Evolutionary conservation across 1,140 invertebrate species (phyloP).

Genomic region (Atta texana): DNA sequence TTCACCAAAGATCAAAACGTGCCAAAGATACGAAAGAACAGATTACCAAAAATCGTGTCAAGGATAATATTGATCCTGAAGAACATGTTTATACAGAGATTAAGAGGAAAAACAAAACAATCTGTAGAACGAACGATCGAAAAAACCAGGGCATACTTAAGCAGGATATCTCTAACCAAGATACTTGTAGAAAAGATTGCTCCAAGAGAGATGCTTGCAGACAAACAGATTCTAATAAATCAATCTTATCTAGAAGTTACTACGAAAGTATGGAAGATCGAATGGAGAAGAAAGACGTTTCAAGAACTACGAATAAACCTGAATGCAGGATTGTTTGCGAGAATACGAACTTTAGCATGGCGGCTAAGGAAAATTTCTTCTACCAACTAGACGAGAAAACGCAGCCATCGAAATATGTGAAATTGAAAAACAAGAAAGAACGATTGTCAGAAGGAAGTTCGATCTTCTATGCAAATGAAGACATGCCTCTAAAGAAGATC

Average conservation of each 20-base stretch:
- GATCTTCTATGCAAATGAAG: slow-evolving; percentile 41
- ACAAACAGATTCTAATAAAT: slow-evolving; percentile 65
- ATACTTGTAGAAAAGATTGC: slow-evolving; percentile 5
- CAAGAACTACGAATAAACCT: slow-evolving; percentile 14
- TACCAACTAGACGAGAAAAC: slow-evolving; percentile 30
- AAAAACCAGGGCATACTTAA: slow-evolving; percentile 33
- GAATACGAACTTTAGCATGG: slow-evolving; percentile 80
- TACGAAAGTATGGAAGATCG: slow-evolving; percentile 62
- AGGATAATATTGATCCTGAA: slow-evolving; percentile 34
- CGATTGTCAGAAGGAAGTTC: slow-evolving; percentile 17
- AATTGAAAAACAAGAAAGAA: slow-evolving; percentile 5
- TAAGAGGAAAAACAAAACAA: slow-evolving; percentile 62
- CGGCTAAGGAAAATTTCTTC: slow-evolving; percentile 69
- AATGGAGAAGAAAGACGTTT: slow-evolving; percentile 58
- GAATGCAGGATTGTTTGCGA: slow-evolving; percentile 57
- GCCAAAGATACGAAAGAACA: slow-evolving; percentile 64
- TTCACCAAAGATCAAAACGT: slow-evolving; percentile 80
- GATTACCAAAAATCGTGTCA: background rate
- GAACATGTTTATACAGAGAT: slow-evolving; percentile 71
- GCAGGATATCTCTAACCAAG: slow-evolving; percentile 39
- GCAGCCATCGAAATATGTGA: background rate
- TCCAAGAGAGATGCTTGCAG: background rate
- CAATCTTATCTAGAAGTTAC: slow-evolving; percentile 66
- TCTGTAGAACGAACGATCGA: slow-evolving; percentile 26
- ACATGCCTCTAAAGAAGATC: background rate